A percentile compares a stretch with the other conserved stretches of the same genome.
Evolutionary conservation across 2,113 vertebrate genomes (phyloP).

Genomic region (Clinocottus analis): DNA sequence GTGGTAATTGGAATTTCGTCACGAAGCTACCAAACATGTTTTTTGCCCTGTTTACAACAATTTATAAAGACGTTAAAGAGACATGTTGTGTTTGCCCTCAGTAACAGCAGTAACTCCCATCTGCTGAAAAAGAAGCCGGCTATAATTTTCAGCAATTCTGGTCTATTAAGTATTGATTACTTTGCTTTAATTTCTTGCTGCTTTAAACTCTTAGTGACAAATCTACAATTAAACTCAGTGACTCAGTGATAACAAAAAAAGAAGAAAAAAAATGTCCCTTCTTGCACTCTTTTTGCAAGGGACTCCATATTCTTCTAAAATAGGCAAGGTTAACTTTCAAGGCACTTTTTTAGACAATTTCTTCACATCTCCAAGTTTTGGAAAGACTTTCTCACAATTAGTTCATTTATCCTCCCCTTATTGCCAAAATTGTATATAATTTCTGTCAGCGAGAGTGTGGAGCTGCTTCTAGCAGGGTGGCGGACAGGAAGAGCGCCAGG

Average conservation of each 20-base stretch:
- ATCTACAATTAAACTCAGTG: constrained; percentile 8
- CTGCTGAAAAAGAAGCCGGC: constrained; percentile 18
- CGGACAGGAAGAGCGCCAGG: constrained; percentile 29
- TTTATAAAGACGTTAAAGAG: constrained; percentile 31
- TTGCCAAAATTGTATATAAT: constrained; percentile 59
- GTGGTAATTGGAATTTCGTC: constrained; percentile 30
- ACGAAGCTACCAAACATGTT: constrained; percentile 19
- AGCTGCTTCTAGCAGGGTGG: constrained; percentile 27
- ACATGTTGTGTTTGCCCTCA: constrained; percentile 5
- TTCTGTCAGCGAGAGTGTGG: constrained; percentile 46
- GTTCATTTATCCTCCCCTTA: constrained; percentile 32
- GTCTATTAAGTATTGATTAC: constrained; percentile 56
- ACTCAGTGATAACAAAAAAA: background rate
- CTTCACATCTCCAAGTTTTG: constrained; percentile 31
- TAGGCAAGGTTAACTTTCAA: constrained; percentile 33
- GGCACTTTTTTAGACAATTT: constrained; percentile 26
- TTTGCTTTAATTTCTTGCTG: constrained; percentile 27
- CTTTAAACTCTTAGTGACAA: constrained; percentile 43
- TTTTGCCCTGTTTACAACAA: constrained; percentile 21
- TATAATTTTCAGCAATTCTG: constrained; percentile 32
- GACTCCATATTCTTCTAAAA: constrained; percentile 17
- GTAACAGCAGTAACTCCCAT: constrained; percentile 15
- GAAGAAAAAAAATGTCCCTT: background rate
- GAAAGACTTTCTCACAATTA: constrained; percentile 45
- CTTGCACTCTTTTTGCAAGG: background rate